Base-by-base conservation (phyloP, 2,113 vertebrate genomes). In the Dinomys branickii region DNA sequence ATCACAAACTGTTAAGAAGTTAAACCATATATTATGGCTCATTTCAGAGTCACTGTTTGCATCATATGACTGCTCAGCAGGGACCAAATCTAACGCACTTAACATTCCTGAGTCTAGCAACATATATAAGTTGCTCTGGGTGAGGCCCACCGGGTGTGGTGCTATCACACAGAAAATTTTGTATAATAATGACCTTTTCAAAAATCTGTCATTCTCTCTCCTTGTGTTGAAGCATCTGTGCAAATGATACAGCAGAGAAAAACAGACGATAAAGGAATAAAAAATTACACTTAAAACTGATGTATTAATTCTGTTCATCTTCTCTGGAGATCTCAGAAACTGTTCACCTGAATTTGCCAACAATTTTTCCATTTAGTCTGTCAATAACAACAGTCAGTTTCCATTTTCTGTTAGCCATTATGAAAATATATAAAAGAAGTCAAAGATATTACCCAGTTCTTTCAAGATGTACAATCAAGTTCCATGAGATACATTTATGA, bases 31-130 rank as follows among this genome's bases (percentile, higher is more conserved):
- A 98, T 88, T 73, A 86, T 52, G 96, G 95, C 93, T 97, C 80
- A 90, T 86, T 97, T 98, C 97, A 97, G 92, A 98, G 94, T 98
- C 95, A 93, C 98, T 84, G 56, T 96, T 98, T 98, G 96, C 97
- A 87, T 98, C 97, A 94, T 96, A 98, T 95, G 80, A 98, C 92
- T 80, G 98, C 98, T 97, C 97, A 98, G 93, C 95, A 98, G 98
- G 98, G 98, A 98, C 97, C 71, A 85, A 97, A 98, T 98, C 97
- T 98, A 97, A 98, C 98, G 98, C 98, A 98, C 97, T 98, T 98
- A 98, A 98, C 98, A 98, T 98, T 98, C 98, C 98, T 97, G 96
- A 98, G 97, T 94, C 95, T 98, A 98, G 98, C 97, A 98, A 98
- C 96, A 95, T 98, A 97, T 98, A 98, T 97, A 98, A 98, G 97